These are phyloP conservation scores for Cheilosia urbana DNA, from an alignment of 2,888 invertebrate genomes.

Conservation along the genomic window DNA sequence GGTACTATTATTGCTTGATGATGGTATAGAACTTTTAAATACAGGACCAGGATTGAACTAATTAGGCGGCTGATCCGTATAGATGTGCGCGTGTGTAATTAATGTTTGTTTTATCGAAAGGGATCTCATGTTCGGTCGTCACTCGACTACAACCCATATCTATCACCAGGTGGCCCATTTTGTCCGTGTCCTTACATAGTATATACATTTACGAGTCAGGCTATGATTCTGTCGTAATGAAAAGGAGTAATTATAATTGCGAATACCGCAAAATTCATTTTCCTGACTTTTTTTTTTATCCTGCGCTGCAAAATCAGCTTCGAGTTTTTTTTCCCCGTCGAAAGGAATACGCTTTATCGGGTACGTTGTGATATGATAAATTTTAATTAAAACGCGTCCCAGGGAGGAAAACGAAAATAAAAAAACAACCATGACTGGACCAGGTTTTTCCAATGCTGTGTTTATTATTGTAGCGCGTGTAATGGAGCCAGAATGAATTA, in stretches of 20 bases:
- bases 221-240: constrained; percentile 27
- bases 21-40: constrained; percentile 12
- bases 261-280: constrained; percentile 48
- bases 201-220: neutral
- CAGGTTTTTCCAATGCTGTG: neutral
- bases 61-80: constrained; percentile 30
- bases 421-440: neutral
- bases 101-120: constrained; percentile 54
- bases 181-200: neutral
- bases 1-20: constrained; percentile 13
- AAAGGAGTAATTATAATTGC: constrained; percentile 50
- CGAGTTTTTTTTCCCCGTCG: constrained; percentile 6
- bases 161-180: neutral
- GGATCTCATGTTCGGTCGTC: constrained; percentile 33
- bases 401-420: neutral
- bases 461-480: constrained; percentile 2
- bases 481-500: constrained; percentile 34
- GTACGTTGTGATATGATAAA: constrained; percentile 12
- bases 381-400: constrained; percentile 39
- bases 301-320: neutral
- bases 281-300: neutral
- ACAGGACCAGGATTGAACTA: constrained; percentile 38
- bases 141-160: neutral
- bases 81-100: constrained; percentile 22
- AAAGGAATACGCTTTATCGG: neutral